Conservation (phyloP, 2,797 vertebrate species). For the Paramormyrops hopkinsi region DNA sequence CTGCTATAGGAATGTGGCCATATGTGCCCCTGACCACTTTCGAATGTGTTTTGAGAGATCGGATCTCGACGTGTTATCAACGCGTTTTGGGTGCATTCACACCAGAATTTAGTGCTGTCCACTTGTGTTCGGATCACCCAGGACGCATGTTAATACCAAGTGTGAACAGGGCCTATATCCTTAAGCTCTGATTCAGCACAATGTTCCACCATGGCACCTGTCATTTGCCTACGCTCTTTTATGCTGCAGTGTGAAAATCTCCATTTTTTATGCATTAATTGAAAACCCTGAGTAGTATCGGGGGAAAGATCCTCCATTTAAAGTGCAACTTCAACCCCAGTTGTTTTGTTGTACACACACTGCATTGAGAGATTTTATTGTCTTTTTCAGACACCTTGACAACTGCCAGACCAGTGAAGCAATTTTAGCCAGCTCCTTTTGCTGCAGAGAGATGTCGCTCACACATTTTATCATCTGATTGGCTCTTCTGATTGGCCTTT, state of each 20-base stretch:
- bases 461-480: neutral
- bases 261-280: neutral
- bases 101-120: no score
- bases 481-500: neutral
- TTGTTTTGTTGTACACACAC: neutral
- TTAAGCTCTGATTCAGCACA: neutral
- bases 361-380: neutral
- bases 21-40: no score
- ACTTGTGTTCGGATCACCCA: no score
- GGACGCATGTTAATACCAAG: no score
- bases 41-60: no score
- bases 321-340: neutral
- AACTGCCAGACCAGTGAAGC: neutral
- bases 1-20: no score
- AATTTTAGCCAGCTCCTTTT: neutral
- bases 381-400: neutral
- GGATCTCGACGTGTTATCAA: no score
- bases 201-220: neutral
- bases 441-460: neutral
- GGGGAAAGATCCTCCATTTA: neutral
- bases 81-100: no score
- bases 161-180: neutral
- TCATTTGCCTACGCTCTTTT: neutral
- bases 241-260: neutral
- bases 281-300: neutral